Conservation (phyloP, 2,113 vertebrate species). For the Chaetodon auriga region DNA sequence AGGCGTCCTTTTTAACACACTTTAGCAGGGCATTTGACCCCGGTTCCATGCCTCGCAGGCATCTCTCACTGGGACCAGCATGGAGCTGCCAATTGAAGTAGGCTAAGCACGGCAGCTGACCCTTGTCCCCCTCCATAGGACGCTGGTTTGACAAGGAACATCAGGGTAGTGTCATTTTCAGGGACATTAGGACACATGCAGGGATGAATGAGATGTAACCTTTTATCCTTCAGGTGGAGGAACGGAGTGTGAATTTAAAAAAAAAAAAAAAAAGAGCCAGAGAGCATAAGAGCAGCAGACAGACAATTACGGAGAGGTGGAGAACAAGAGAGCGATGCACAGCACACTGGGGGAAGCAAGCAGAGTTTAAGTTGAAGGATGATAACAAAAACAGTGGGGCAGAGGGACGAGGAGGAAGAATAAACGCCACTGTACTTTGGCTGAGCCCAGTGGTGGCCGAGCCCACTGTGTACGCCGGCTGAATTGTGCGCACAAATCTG, state of each 20-base stretch:
- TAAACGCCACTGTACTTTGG: slow-evolving; percentile 28
- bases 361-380: slow-evolving; percentile 52
- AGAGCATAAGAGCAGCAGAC: slow-evolving; percentile 6
- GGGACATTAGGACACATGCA: slow-evolving; percentile 44
- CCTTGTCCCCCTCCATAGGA: slow-evolving; percentile 50
- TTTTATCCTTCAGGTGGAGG: slow-evolving; percentile 52
- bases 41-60: slow-evolving; percentile 30
- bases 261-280: neutral
- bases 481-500: slow-evolving; percentile 16
- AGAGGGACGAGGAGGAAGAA: slow-evolving; percentile 28
- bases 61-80: slow-evolving; percentile 67
- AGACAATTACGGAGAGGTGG: slow-evolving; percentile 20
- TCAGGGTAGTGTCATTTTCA: slow-evolving; percentile 59
- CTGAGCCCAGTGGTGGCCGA: slow-evolving; percentile 28
- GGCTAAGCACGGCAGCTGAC: slow-evolving; percentile 40
- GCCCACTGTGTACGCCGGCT: neutral
- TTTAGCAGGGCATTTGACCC: slow-evolving; percentile 70
- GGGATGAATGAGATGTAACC: slow-evolving; percentile 56
- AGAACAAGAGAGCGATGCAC: slow-evolving; percentile 3
- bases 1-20: slow-evolving; percentile 43
- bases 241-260: slow-evolving; percentile 19
- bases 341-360: slow-evolving; percentile 32
- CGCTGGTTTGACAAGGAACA: slow-evolving; percentile 54
- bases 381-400: slow-evolving; percentile 53
- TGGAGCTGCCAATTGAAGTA: slow-evolving; percentile 62